Base-by-base conservation (phyloP, 2,113 vertebrate genomes). In the Actinemys pallida region DNA sequence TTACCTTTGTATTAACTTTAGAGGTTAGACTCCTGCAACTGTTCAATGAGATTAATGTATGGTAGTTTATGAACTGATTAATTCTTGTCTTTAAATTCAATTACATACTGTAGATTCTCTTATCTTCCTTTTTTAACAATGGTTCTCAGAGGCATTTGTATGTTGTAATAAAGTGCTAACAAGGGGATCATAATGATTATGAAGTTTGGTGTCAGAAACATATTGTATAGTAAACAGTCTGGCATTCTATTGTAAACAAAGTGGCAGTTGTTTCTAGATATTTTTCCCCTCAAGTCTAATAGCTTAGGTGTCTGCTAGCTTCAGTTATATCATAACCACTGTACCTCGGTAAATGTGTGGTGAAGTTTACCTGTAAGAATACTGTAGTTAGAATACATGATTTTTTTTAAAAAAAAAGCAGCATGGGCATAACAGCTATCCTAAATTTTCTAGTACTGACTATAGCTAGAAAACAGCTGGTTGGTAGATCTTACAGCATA, bases 1-100 rank as follows among this genome's bases (percentile, higher is more conserved):
- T 98, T 98, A 98, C 98, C 97, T 98, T 97, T 97, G 95, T 95
- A 97, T 98, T 97, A 97, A 42, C 96, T 98, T 98, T 98, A 95
- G 98, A 98, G 98, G 98, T 98, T 98, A 98, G 94, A 96, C 85
- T 96, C 94, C 90, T 96, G 94, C 95, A 97, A 96, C 93, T 97
- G 97, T 97, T 97, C 97, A 96, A 42, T 45, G 88, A 97, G 97
- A 97, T 98, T 98, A 98, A 97, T 97, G 56, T 27, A 45, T 82
- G 90, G 84, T 79, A 89, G 92, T 96, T 97, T 96, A 97, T 90
- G 93, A 96, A 95, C 91, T 95, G 93, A 97, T 87, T 94, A 88
- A 97, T 97, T 92, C 49, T 82, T 84, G 93, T 94, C 93, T 97
- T 97, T 96, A 97, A 95, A 92, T 93, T 92, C 39, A 95, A 91